Evolutionary conservation across 2,113 vertebrate species (phyloP), one percentile per base, ranked within the genome.

Genomic region (Campylomormyrus numenius): DNA sequence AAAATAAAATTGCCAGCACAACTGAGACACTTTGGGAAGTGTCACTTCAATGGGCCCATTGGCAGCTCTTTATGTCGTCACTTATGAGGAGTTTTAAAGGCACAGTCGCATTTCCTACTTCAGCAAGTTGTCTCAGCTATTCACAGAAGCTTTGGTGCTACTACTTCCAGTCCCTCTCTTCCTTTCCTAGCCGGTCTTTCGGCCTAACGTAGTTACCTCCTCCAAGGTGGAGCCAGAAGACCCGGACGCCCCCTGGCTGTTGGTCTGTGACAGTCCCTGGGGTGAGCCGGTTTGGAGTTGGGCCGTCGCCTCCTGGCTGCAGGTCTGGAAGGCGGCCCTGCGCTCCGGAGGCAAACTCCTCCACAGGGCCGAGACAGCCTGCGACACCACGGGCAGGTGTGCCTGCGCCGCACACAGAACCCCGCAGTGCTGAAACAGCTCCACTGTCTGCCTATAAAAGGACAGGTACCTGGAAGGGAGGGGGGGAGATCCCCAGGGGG

Each of bases 381-480:
- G 95, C 0, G 97, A 97, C 91, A 97, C 94, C n/a, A 96, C 92
- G 58, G 96, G 93, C 35, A 96, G 93, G 0, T 90, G 91, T 48
- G 91, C 92, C 74, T 97, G 95, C 91, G 94, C 93, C 0, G 91
- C 87, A 88, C 94, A 91, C 90, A 97, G 89, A 53, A 97, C 85
- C n/a, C 93, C 90, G 8, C 93, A 94, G 91, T 89, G 90, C 10
- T 95, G 90, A 92, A 97, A 92, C 74, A 96, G 93, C 90, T 97
- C 96, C 94, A 97, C 93, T 0, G 92, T 95, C 92, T 95, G 95
- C 91, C 95, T 96, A 95, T 97, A 97, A 92, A 97, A 97, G 93
- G 88, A 93, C 90, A 97, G 93, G 90, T 97, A 97, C 92, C 97
- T 97, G 94, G 7, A 95, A 94, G 27, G 88, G 19, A 53, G 46